Conservation (phyloP, 2,797 vertebrate genomes). For the Microctenopoma lineatum region DNA sequence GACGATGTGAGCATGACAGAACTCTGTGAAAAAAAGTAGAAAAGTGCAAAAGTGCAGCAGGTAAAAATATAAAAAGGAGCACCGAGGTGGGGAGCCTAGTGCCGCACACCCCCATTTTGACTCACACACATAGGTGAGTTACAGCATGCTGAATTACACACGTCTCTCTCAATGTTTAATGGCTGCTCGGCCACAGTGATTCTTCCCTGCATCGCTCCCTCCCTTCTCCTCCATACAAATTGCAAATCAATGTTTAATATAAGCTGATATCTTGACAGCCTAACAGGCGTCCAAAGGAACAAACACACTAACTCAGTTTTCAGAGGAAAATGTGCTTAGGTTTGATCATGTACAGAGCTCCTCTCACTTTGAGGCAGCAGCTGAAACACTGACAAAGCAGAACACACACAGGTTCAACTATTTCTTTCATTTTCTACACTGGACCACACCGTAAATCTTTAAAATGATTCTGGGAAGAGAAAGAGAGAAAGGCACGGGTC, state of each 20-base stretch:
- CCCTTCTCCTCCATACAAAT: not conserved
- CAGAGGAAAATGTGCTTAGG: not conserved
- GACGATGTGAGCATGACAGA: too few species aligned
- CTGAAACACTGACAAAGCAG: not conserved
- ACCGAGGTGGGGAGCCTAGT: too few species aligned
- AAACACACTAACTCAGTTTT: not conserved
- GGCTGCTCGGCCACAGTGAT: not conserved
- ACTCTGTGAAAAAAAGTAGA: too few species aligned
- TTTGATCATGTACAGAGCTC: not conserved
- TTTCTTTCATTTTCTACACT: not conserved
- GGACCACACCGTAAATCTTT: not conserved
- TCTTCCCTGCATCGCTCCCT: not conserved
- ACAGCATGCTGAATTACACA: not conserved
- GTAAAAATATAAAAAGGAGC: too few species aligned
- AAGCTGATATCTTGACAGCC: conserved; percentile 15
- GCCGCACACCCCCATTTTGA: too few species aligned
- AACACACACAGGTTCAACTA: not conserved
- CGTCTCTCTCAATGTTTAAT: not conserved
- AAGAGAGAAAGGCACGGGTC: not conserved
- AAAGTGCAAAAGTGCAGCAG: too few species aligned
- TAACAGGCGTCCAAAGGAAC: conserved; percentile 2
- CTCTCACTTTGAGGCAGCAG: not conserved
- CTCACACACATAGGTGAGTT: not conserved
- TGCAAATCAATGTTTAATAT: conserved; percentile 36
- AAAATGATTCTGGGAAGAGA: not conserved